Conservation (phyloP, 2,888 invertebrate species). For the Hypomecis atomaria region DNA sequence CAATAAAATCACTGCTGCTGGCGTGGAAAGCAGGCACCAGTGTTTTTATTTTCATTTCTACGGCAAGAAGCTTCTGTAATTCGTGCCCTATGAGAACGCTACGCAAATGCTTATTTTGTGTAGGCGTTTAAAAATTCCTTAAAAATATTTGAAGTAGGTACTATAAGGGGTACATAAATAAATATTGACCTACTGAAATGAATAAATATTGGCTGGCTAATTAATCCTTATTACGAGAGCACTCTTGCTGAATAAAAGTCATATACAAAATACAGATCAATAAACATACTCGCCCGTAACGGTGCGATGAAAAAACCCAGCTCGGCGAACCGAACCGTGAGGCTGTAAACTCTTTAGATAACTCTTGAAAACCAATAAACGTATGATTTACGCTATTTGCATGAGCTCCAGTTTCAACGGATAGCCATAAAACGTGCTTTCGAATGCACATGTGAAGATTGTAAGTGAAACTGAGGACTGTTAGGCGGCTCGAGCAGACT, state of each 20-base stretch:
- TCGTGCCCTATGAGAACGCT: no score
- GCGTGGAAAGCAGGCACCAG: no score
- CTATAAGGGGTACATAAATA: no score
- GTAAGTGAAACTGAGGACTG: slow-evolving; percentile 37
- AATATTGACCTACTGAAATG: no score
- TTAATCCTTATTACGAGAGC: no score
- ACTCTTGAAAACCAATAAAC: slow-evolving; percentile 21
- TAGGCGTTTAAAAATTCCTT: no score
- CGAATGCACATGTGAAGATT: slow-evolving; percentile 46
- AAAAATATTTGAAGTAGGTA: no score
- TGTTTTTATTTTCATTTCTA: no score
- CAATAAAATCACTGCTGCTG: no score
- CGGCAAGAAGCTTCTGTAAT: no score
- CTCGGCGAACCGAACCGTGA: not conserved
- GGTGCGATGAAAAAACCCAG: not conserved
- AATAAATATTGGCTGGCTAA: no score
- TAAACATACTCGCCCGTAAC: not conserved
- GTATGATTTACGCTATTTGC: slow-evolving; percentile 25
- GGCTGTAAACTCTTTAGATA: slow-evolving; percentile 11
- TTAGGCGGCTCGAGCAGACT: slow-evolving; percentile 1
- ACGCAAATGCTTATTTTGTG: no score
- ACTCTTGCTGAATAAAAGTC: not conserved
- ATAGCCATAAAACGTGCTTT: slow-evolving; percentile 41
- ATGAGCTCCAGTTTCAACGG: slow-evolving; percentile 22
- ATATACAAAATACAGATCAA: not conserved